A percentile compares a stretch with the other conserved stretches of the same genome.
These are phyloP conservation scores for Anarsia innoxiella DNA, from an alignment of 2,888 invertebrate species.

Conservation along the genomic window DNA sequence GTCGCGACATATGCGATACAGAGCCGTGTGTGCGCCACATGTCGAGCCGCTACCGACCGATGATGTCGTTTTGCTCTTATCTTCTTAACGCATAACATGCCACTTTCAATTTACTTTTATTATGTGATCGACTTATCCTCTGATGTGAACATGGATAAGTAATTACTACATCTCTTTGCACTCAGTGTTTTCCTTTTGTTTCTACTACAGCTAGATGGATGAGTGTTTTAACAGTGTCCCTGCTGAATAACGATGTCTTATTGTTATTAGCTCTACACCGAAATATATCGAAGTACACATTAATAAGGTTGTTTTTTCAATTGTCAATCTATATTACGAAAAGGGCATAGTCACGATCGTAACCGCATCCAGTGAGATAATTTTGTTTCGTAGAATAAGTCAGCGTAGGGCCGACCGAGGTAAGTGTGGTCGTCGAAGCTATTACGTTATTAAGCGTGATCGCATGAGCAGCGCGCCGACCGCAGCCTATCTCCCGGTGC, in stretches of 20 bases:
- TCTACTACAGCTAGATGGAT: no score
- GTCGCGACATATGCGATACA: conserved; percentile 6
- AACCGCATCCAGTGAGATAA: no score
- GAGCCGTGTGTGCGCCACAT: conserved; percentile 27
- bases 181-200: conserved; percentile 5
- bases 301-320: no score
- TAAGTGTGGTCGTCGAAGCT: conserved; percentile 44
- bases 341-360: no score
- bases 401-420: conserved; percentile 28
- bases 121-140: conserved; percentile 30
- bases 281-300: no score
- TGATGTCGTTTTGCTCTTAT: conserved; percentile 48
- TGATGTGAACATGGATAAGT: conserved; percentile 50
- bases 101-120: conserved; percentile 45
- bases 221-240: no score
- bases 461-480: conserved; percentile 42
- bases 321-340: neutral
- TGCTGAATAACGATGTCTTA: no score
- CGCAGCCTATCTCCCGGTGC: conserved; percentile 47
- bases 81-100: conserved; percentile 38
- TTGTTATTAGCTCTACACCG: no score
- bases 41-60: conserved; percentile 36
- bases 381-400: no score
- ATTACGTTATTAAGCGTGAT: conserved; percentile 62
- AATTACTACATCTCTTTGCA: conserved; percentile 39